Evolutionary conservation across 2,888 invertebrate species (phyloP), one percentile per base, ranked within the genome.

Genomic region (Operophtera brumata): DNA sequence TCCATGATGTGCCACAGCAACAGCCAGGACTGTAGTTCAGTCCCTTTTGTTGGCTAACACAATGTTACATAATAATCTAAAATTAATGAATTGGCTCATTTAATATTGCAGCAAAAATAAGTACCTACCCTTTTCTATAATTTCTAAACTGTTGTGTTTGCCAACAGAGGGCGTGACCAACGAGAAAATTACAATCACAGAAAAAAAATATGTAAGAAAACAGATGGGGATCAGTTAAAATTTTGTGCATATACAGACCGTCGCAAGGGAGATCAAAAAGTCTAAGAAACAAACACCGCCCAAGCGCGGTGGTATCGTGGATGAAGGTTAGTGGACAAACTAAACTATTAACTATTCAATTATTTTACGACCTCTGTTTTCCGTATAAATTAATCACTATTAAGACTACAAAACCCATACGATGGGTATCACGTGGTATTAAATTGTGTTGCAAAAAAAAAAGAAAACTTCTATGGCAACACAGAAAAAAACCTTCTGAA

Each of bases 101-200:
- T 75, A 76, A 78, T 75, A 77, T 77, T 72, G 69, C 57, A 52
- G 63, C 57, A 40, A 57, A 59, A 26, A 39, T 39, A 1, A 32
- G 48, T 50, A 12, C n/a, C 1, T 50, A 12, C n/a, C 1, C 12
- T 12, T 11, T 36, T 6, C 5, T 36, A 34, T 2, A n/a, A 6
- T 34, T 34, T 34, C 12, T 45, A 52, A 54, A 75, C 77, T 73
- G 67, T 79, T 82, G 77, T 83, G 78, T 83, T 82, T 82, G 78
- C 79, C 82, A 72, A 71, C 85, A 86, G 86, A 86, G 82, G 82
- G 78, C 78, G 74, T 86, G 78, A 84, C 70, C 71, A 65, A 70
- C 70, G 65, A 62, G 69, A 75, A 75, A 70, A 65, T 64, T 70
- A 71, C 69, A 53, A 62, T 71, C 65, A 69, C 70, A 66, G 73